Base-by-base conservation (phyloP, 1,140 invertebrate genomes). In the Macrostomum lignano region DNA sequence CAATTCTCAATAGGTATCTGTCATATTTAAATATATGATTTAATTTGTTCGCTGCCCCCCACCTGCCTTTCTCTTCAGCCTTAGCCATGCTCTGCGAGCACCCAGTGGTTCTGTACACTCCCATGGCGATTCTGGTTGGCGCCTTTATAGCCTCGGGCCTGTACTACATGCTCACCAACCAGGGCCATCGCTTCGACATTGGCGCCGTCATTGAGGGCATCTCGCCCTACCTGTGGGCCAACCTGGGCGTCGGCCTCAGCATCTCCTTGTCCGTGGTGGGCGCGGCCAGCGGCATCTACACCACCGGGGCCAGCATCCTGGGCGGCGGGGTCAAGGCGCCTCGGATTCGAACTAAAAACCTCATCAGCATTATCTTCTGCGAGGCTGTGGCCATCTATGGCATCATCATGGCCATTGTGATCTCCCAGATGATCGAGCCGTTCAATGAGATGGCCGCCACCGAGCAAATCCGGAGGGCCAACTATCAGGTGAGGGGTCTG, bases 361-460 rank as follows among this genome's bases (percentile, higher is more conserved):
- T 98, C 43, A 88, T 98, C 46, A 91, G 81, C 32, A 84, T 94
- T 48, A 93, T 94, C 55, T 93, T 94, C 64, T 94, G 84, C 55
- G 84, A 94, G 61, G 84, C 84, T 44, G 84, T 94, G 1, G 84
- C 84, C 33, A 94, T 94, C 58, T 94, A 93, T 55, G 84, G 84
- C n/a, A 67, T 94, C 15, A 30, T 93, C 48, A 84, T 84, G 46
- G 81, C 84, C 20, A 91, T 94, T 50, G 79, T 94, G 17, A 65
- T 93, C 23, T 74, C 74, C 32, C 78, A 76, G 41, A 66, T n/a
- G n/a, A n/a, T n/a, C n/a, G n/a, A n/a, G n/a, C n/a, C n/a, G n/a
- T n/a, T n/a, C n/a, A n/a, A n/a, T n/a, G n/a, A n/a, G n/a, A n/a
- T n/a, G n/a, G n/a, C n/a, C n/a, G n/a, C n/a, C n/a, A n/a, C n/a